Evolutionary conservation across 2,113 vertebrate species (phyloP).

Genomic region (Epinephelus fuscoguttatus): DNA sequence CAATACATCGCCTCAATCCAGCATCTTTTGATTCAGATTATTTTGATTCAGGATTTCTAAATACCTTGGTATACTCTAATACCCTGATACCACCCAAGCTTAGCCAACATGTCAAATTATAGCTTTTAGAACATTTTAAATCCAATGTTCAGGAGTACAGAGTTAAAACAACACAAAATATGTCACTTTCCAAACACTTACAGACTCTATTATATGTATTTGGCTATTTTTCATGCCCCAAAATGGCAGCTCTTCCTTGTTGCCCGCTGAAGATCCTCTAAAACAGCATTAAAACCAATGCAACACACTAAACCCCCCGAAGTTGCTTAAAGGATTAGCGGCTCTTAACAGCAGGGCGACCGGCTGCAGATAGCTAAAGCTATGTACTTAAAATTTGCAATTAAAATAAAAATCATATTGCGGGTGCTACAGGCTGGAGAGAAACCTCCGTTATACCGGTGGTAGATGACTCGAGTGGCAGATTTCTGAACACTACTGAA

Average conservation of each 20-base stretch:
- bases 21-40: too few relatives aligned
- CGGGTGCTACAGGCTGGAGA: constrained; percentile 7
- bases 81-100: too few relatives aligned
- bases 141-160: background rate
- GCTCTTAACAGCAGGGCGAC: constrained; percentile 6
- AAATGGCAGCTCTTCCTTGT: background rate
- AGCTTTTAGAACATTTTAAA: background rate
- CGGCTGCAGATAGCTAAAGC: background rate
- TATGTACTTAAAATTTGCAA: background rate
- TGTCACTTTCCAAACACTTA: constrained; percentile 1
- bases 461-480: too few relatives aligned
- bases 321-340: constrained; percentile 15
- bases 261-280: constrained; percentile 7
- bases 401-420: background rate
- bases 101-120: background rate
- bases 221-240: background rate
- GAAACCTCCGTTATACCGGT: background rate
- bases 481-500: constrained; percentile 1
- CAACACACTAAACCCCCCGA: background rate
- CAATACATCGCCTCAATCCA: too few relatives aligned
- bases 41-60: too few relatives aligned
- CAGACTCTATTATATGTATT: background rate
- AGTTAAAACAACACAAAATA: background rate
- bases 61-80: too few relatives aligned
- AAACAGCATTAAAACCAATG: constrained; percentile 14